These are phyloP conservation scores for Arrhopalites spinosus DNA, from an alignment of 2,888 invertebrate genomes.

Conservation along the genomic window DNA sequence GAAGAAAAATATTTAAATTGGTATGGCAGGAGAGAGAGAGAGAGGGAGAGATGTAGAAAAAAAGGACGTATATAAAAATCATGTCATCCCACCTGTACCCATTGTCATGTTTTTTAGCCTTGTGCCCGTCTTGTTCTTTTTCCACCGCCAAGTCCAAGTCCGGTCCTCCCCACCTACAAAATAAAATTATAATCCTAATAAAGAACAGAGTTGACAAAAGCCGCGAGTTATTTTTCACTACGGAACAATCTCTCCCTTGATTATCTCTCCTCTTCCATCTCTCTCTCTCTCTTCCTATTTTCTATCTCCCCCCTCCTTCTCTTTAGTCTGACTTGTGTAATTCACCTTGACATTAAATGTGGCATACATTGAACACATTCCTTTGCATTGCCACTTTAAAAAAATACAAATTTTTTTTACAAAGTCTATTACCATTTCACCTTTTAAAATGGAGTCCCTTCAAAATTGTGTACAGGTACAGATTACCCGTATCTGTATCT, in stretches of 20 bases:
- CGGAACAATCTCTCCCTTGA: conserved; percentile 28
- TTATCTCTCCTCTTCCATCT: conserved; percentile 11
- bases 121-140: too few species aligned
- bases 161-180: neutral
- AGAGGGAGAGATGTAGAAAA: too few species aligned
- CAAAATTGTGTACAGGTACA: too few species aligned
- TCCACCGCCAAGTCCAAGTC: neutral
- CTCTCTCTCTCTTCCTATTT: too few species aligned
- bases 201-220: neutral
- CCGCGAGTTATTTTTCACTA: conserved; percentile 35
- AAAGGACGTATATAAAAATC: neutral
- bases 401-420: too few species aligned
- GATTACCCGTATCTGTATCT: too few species aligned
- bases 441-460: too few species aligned
- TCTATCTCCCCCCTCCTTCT: too few species aligned
- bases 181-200: neutral
- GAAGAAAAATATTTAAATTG: too few species aligned
- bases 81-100: conserved; percentile 26
- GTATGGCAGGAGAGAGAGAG: too few species aligned
- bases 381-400: conserved; percentile 13
- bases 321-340: neutral
- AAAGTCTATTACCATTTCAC: too few species aligned
- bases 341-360: conserved; percentile 31
- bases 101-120: neutral
- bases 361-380: conserved; percentile 22